Conservation (phyloP, 2,113 vertebrate species). For the Microtus montanus region DNA sequence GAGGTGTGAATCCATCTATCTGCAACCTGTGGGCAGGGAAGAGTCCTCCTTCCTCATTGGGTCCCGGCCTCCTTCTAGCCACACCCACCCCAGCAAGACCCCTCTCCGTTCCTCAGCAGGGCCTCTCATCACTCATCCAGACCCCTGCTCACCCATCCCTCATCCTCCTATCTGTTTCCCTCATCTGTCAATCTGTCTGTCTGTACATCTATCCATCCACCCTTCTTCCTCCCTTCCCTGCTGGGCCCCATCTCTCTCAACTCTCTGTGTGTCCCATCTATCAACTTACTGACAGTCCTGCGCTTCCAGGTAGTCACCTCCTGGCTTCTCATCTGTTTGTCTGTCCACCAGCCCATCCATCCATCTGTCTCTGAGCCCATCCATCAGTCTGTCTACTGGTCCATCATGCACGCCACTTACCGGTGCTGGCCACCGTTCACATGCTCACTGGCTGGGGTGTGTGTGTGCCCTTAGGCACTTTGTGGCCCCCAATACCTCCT, state of each 20-base stretch:
- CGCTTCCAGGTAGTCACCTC: constrained; percentile 58
- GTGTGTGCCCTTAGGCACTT: neutral
- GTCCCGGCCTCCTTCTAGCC: neutral
- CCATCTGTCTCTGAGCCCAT: constrained; percentile 46
- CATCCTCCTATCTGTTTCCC: constrained; percentile 35
- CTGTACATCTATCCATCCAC: neutral
- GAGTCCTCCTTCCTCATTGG: neutral
- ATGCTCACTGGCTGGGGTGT: neutral
- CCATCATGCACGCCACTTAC: constrained; percentile 13
- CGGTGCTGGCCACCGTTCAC: neutral
- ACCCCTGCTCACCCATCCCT: neutral
- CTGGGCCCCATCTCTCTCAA: neutral
- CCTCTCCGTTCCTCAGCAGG: constrained; percentile 44
- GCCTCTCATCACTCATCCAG: constrained; percentile 48
- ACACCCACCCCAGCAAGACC: neutral
- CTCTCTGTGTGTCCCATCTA: constrained; percentile 63
- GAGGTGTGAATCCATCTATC: neutral
- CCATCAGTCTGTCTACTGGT: constrained; percentile 28
- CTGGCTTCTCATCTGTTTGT: constrained; percentile 29
- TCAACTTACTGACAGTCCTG: constrained; percentile 65
- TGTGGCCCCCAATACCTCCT: neutral
- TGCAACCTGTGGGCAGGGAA: neutral
- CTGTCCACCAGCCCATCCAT: constrained; percentile 23
- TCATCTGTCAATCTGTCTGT: constrained; percentile 60
- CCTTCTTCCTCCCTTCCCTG: constrained; percentile 15